Evolutionary conservation across 1,140 invertebrate species (phyloP).

Genomic region (Aphis craccivora): DNA sequence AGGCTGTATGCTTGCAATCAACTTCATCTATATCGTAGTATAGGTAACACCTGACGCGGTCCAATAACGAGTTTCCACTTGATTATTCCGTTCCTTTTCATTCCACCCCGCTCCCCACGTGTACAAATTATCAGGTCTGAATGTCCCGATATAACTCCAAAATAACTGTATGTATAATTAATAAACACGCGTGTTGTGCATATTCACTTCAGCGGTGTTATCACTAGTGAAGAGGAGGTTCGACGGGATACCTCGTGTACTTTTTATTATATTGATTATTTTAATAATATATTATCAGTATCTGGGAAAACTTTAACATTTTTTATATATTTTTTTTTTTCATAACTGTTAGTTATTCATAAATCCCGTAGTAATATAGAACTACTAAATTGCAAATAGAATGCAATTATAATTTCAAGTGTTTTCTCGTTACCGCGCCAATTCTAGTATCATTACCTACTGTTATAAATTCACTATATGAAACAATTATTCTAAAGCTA

Average conservation of each 20-base stretch:
- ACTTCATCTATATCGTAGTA: background rate
- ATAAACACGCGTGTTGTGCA: background rate
- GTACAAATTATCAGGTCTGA: slow-evolving; percentile 42
- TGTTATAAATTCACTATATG: background rate
- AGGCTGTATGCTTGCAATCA: background rate
- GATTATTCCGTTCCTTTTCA: slow-evolving; percentile 7
- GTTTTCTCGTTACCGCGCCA: background rate
- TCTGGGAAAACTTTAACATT: background rate
- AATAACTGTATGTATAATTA: background rate
- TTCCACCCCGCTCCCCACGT: background rate
- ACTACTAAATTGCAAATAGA: background rate
- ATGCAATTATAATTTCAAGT: background rate
- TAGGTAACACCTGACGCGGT: slow-evolving; percentile 46
- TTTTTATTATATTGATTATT: background rate
- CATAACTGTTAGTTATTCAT: background rate
- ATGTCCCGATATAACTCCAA: slow-evolving; percentile 12
- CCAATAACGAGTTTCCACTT: slow-evolving; percentile 38
- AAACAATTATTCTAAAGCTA: background rate
- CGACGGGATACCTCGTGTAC: background rate
- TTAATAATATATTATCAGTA: background rate
- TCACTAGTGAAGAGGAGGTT: background rate
- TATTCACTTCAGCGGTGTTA: background rate
- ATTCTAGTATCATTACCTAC: background rate
- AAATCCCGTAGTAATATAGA: background rate
- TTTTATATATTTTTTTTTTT: background rate